Evolutionary conservation across 2,888 invertebrate genomes (phyloP), one percentile per base, ranked within the genome.

Genomic region (Chaetogeoica ovagalla): DNA sequence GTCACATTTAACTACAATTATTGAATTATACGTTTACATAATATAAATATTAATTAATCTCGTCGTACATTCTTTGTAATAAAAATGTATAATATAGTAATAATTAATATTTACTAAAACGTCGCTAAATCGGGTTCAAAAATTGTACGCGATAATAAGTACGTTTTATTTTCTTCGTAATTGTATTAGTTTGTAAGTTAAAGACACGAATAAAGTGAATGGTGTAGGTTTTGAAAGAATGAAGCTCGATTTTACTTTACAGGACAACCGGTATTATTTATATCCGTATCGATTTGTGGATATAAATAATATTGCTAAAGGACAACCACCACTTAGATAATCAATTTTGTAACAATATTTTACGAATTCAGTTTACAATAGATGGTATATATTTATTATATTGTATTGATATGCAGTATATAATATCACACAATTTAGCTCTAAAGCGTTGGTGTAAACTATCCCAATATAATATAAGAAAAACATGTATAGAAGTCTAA

Each of bases 311-410:
- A 43, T 9, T 43, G 9, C 2, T 69, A 69, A 19, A 48, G 13
- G 15, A 48, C 17, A 5, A 8, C 13, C 7, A 55, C 52, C 19
- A 30, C 9, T 52, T 19, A 69, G 17, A 17, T 52, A 52, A 68
- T 55, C 52, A 15, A 69, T 69, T 52, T 69, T 52, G 23, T 30
- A 52, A 17, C 21, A 48, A 66, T 66, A 66, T 21, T 65, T 11
- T 21, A 43, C 37, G 43, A 21, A n/a, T 43, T 11, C 5, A 13
- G 11, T 5, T 17, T 43, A n/a, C 19, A 43, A 11, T n/a, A 17
- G 11, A n/a, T 43, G 3, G 11, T 39, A 48, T 48, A 9, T 48
- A 30, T 30, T 30, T 30, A 30, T 30, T 30, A 30, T 30, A 48
- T 48, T 55, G 19, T 19, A 55, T 55, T 19, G 3, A 55, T 19